Conservation (phyloP, 2,888 invertebrate species). For the Nemoura dubitans region DNA sequence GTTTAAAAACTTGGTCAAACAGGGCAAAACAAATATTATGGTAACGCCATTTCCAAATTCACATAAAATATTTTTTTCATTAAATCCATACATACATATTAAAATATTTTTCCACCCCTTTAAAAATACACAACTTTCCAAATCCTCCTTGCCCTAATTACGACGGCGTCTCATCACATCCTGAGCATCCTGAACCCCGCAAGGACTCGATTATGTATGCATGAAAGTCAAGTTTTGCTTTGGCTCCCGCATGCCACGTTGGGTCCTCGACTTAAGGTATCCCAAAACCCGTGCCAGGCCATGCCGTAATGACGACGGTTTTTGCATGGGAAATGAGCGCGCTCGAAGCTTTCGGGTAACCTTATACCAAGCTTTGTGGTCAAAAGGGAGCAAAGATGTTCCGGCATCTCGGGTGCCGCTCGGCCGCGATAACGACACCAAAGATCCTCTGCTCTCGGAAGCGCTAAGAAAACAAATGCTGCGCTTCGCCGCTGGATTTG, state of each 20-base stretch:
- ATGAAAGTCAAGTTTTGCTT: neutral
- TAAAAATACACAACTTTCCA: neutral
- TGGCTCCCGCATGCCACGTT: neutral
- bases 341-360: neutral
- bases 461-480: neutral
- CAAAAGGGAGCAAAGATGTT: neutral
- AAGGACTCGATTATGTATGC: neutral
- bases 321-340: neutral
- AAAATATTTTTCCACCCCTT: no score
- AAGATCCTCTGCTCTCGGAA: neutral
- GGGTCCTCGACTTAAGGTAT: neutral
- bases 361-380: neutral
- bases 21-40: no score
- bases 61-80: no score
- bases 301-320: neutral
- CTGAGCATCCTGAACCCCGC: neutral
- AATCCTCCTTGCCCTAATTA: neutral
- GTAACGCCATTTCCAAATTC: no score
- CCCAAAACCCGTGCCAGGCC: neutral
- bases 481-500: neutral
- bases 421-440: neutral
- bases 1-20: no score
- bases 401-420: neutral
- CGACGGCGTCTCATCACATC: neutral
- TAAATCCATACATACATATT: neutral